Conservation (phyloP, 2,113 vertebrate genomes). For the Pomatorhinus ruficollis region DNA sequence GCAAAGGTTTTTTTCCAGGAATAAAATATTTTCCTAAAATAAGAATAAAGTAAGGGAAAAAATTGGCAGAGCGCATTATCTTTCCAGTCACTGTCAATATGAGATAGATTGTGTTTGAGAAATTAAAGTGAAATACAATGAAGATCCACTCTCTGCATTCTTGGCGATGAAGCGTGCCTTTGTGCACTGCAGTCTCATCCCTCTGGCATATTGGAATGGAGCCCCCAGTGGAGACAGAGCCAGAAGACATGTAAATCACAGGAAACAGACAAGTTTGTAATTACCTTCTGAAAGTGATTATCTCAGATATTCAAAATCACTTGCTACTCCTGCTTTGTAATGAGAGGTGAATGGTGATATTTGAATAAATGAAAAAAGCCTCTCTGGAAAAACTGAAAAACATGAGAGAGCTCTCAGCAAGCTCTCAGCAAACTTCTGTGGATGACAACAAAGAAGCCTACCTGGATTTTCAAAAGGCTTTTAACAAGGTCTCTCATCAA, state of each 20-base stretch:
- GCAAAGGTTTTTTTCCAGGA: neutral
- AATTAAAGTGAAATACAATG: neutral
- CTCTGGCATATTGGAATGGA: neutral
- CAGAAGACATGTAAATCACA: constrained; percentile 17
- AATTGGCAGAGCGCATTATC: neutral
- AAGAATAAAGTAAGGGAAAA: neutral
- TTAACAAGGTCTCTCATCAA: constrained; percentile 7
- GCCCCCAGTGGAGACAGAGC: neutral
- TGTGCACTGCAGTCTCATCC: neutral
- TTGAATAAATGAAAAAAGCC: neutral
- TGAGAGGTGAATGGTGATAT: neutral
- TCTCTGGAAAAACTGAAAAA: neutral
- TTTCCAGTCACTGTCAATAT: neutral
- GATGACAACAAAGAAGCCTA: neutral
- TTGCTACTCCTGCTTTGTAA: neutral
- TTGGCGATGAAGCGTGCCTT: neutral
- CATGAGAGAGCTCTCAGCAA: neutral
- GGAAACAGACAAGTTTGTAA: constrained; percentile 13
- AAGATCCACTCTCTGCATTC: neutral
- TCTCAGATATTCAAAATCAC: constrained; percentile 19
- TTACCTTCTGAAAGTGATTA: constrained; percentile 25
- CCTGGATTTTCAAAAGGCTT: neutral
- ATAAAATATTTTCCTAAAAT: neutral
- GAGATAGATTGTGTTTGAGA: neutral
- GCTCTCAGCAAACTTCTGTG: neutral